These are phyloP conservation scores for Malthinus flaveolus DNA, from an alignment of 2,888 invertebrate genomes.

Conservation along the genomic window DNA sequence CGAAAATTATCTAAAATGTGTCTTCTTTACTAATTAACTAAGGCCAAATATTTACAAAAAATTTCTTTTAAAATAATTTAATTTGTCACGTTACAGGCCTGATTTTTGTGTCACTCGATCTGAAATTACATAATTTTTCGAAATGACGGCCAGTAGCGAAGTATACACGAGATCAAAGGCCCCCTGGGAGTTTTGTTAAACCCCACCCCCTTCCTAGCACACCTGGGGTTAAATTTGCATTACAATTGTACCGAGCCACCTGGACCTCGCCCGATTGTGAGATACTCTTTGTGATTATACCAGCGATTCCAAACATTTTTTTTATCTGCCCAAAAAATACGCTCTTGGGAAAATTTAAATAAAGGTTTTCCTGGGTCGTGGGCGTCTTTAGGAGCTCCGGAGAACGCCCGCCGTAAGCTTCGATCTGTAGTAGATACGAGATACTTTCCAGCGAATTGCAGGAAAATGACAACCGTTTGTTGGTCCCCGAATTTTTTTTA, in stretches of 20 bases:
- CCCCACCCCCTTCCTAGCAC: constrained; percentile 37
- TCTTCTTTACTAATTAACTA: too few species aligned
- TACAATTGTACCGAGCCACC: constrained; percentile 42
- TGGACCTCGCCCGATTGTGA: constrained; percentile 39
- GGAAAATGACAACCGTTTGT: background rate
- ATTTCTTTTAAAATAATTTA: too few species aligned
- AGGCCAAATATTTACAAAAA: too few species aligned
- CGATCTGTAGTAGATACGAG: too few species aligned
- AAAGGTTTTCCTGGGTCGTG: too few species aligned
- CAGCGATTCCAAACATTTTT: constrained; percentile 26
- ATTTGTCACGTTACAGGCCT: background rate
- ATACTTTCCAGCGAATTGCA: too few species aligned
- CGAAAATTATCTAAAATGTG: too few species aligned
- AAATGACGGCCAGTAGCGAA: constrained; percentile 30
- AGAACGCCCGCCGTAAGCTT: too few species aligned
- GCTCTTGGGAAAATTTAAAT: too few species aligned
- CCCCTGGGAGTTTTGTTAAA: constrained; percentile 25
- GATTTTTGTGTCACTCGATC: constrained; percentile 4
- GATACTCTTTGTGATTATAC: constrained; percentile 28
- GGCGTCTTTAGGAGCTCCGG: too few species aligned
- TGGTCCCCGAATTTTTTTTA: constrained; percentile 7
- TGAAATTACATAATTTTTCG: constrained; percentile 12
- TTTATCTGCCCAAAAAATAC: too few species aligned
- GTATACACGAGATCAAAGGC: constrained; percentile 29
- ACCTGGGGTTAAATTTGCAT: constrained; percentile 44